Evolutionary conservation across 2,888 invertebrate species (phyloP).

Genomic region (Sinopyrophorus schimmeli): DNA sequence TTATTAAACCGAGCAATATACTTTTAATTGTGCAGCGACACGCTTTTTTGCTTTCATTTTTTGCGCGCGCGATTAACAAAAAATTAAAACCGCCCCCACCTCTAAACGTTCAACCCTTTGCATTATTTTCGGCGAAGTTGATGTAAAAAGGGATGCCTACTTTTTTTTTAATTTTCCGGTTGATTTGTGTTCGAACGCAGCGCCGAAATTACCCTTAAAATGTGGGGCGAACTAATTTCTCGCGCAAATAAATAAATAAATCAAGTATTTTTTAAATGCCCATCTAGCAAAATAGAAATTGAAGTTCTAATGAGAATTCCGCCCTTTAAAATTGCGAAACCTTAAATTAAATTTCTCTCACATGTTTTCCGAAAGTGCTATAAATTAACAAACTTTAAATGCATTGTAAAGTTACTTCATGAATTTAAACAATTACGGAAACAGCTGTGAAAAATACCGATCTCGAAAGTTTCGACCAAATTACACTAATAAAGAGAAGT

Average conservation of each 20-base stretch:
- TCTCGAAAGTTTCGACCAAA: constrained; percentile 30
- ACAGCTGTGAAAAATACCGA: constrained; percentile 44
- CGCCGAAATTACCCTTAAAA: no score
- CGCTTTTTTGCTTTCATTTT: no score
- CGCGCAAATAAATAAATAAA: constrained; percentile 16
- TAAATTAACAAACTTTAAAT: constrained; percentile 49
- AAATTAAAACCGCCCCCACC: no score
- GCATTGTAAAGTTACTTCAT: constrained; percentile 43
- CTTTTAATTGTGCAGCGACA: no score
- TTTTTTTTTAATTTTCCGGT: not conserved
- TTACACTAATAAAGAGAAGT: constrained; percentile 35
- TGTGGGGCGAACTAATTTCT: no score
- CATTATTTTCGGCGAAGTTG: no score
- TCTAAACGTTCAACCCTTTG: no score
- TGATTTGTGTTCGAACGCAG: not conserved
- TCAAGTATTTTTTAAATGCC: constrained; percentile 13
- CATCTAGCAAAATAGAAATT: constrained; percentile 17
- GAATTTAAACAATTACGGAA: constrained; percentile 45
- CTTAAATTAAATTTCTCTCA: constrained; percentile 45
- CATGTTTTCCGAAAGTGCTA: constrained; percentile 44
- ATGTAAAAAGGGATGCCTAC: no score
- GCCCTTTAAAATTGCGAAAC: constrained; percentile 7
- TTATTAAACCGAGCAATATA: no score
- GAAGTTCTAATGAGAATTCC: constrained; percentile 19
- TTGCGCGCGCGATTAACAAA: no score